These are phyloP conservation scores for Caenorhabditis remanei DNA, from an alignment of 1,140 invertebrate genomes.

Conservation along the genomic window DNA sequence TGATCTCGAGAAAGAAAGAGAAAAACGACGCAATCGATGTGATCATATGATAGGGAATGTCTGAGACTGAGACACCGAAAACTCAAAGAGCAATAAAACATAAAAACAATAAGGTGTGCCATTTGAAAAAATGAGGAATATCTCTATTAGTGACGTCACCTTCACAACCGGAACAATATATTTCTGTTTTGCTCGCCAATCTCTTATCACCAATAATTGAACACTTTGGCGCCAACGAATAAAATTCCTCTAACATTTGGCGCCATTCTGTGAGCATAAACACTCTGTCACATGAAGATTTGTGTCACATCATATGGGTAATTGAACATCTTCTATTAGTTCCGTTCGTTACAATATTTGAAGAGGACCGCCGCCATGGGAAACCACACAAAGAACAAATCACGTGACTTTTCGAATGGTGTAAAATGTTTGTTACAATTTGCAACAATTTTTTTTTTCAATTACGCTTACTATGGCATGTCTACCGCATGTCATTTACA, in stretches of 20 bases:
- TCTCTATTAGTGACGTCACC: background rate
- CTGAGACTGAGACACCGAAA: background rate
- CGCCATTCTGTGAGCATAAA: background rate
- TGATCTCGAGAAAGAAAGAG: constrained; percentile 14
- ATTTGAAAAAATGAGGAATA: too few relatives aligned
- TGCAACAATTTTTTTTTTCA: background rate
- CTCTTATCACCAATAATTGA: background rate
- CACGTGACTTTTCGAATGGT: background rate
- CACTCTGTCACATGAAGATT: background rate
- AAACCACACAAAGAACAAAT: background rate
- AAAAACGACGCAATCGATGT: background rate
- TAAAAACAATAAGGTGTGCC: too few relatives aligned
- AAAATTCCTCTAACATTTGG: background rate
- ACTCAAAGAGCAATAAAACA: too few relatives aligned
- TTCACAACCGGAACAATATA: background rate
- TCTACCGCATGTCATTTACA: constrained; percentile 28
- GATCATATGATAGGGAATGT: background rate
- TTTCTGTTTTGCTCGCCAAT: too few relatives aligned
- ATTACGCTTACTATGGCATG: background rate
- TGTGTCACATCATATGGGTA: constrained; percentile 22
- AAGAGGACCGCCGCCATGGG: background rate
- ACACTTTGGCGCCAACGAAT: background rate
- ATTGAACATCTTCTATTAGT: constrained; percentile 5
- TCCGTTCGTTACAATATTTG: background rate
- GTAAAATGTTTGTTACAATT: background rate